Base-by-base conservation (phyloP, 2,888 invertebrate species). In the Sesia apiformis region DNA sequence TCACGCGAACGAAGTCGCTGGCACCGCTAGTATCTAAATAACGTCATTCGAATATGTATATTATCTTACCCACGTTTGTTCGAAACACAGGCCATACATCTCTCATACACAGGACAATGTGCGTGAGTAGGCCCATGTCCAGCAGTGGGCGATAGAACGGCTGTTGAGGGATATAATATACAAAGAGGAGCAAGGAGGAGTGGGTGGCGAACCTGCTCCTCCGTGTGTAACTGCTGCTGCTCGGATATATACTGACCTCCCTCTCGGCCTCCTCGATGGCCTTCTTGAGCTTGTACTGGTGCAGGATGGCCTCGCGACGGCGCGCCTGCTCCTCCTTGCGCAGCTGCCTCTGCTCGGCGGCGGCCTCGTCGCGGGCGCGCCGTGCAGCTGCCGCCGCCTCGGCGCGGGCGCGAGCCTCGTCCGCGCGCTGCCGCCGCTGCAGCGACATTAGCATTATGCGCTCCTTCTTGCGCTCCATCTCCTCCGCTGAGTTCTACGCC, bases 401-500 rank as follows among this genome's bases (percentile, higher is more conserved):
- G 70, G 97, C 96, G 43, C 94, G 91, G 62, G 94, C 93, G 60
- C 96, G 94, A 57, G 94, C 93, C 81, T 95, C 96, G 78, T 98
- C 98, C 67, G 96, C 96, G 63, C 97, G 95, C 77, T 97, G 97
- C 65, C 96, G 94, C 70, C 98, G 91, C 80, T 97, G 97, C 67
- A 97, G 87, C 6, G 98, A 97, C 71, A 96, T 90, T 79, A 97
- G 84, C 93, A 98, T 94, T 58, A 98, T 96, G 65, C 94, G 93
- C 78, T 98, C 97, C 76, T 97, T 98, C 76, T 95, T 97, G 60
- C 94, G 93, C 81, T 97, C 96, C 95, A 97, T 96, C 84, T 97
- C 97, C 65, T 97, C 95, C 55, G 96, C 92, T 4, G 94, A 93
- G 71, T 93, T 94, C 96, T 97, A 77, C 4, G 23, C 1, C 23